Evolutionary conservation across 2,888 invertebrate genomes (phyloP).

Genomic region (Thecocarcelia acutangulata): DNA sequence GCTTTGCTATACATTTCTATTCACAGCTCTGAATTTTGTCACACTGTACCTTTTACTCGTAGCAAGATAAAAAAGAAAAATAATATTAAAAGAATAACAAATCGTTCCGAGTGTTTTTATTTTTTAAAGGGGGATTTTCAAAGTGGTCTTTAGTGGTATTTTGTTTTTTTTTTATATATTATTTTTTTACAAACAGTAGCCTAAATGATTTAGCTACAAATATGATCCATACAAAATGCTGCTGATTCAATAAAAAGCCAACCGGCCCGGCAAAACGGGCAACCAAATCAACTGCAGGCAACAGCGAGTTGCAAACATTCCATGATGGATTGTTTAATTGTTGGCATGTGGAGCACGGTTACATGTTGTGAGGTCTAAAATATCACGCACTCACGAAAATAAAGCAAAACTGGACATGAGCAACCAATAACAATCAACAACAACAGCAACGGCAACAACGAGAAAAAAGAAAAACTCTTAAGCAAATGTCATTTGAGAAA

Average conservation of each 20-base stretch:
- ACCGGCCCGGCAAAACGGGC: background rate
- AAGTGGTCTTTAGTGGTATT: conserved; percentile 42
- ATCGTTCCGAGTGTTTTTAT: conserved; percentile 49
- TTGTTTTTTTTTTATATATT: background rate
- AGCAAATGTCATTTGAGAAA: conserved; percentile 41
- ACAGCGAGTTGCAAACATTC: conserved; percentile 35
- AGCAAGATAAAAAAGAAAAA: background rate
- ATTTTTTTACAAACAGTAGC: conserved; percentile 62
- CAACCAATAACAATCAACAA: conserved; percentile 28
- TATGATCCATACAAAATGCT: conserved; percentile 20
- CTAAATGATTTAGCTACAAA: conserved; percentile 33
- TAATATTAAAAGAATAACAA: conserved; percentile 27
- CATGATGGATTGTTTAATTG: conserved; percentile 69
- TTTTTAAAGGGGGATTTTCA: conserved; percentile 26
- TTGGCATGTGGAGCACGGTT: conserved; percentile 67
- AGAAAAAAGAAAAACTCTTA: conserved; percentile 1
- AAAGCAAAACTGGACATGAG: conserved; percentile 39
- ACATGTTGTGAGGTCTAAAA: conserved; percentile 66
- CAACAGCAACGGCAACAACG: background rate
- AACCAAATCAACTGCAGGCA: background rate
- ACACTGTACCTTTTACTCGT: conserved; percentile 27
- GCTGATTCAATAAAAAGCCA: background rate
- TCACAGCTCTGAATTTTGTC: background rate
- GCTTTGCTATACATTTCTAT: no score
- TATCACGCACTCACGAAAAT: conserved; percentile 58